Base-by-base conservation (phyloP, 2,113 vertebrate genomes). In the Calypte anna region DNA sequence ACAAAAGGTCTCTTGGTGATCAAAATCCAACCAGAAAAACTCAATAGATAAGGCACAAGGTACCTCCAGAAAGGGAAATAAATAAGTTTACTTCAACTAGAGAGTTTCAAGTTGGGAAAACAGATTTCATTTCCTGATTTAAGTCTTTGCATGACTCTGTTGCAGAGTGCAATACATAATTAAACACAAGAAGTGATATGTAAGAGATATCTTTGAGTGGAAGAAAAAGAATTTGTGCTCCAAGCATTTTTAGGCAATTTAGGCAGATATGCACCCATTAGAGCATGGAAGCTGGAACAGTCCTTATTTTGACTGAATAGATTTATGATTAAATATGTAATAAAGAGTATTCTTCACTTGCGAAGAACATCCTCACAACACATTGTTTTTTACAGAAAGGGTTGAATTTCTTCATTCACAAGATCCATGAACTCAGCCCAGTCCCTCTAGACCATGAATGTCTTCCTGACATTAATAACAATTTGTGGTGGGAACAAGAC, bases 1-100 rank as follows among this genome's bases (percentile, higher is more conserved):
- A 62, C 23, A 15, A 23, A 64, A 63, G 25, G 27, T 53, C 7
- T 2, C 8, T 2, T 0, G 0, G 36, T 14, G 7, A 33, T 53
- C 57, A 54, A 85, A 75, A 79, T n/a, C 75, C 66, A 72, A 11
- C 36, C 43, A 22, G 70, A 40, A 63, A 80, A 8, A 6, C 46
- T 11, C 36, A 14, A 13, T 4, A 28, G 43, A 17, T 20, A 75
- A 84, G 22, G n/a, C 43, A 12, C 57, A 59, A 64, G 57, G 31
- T 17, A 50, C 20, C 66, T 63, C 66, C 28, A 15, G 54, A 36
- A 43, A 43, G 46, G 51, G 20, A 78, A 14, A 48, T 9, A 1
- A 51, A 50, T n/a, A 30, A 22, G 1, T 28, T 72, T 22, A n/a
- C 20, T 63, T 59, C 20, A 33, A 15, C 50, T 2, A 21, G 48